Base-by-base conservation (phyloP, 1,140 invertebrate genomes). In the Cepaea nemoralis region DNA sequence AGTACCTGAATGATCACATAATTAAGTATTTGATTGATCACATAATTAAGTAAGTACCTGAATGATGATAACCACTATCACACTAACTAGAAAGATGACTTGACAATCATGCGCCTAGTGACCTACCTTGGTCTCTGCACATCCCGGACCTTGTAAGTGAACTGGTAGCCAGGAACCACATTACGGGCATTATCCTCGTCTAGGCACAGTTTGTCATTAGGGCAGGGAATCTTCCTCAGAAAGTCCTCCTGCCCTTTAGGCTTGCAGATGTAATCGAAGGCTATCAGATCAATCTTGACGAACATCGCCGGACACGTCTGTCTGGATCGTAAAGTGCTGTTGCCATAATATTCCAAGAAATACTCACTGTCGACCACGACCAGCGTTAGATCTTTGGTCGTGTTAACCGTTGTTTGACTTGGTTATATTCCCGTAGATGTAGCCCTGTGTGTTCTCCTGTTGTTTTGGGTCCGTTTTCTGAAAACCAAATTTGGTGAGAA, bases 351-450 rank as follows among this genome's bases (percentile, higher is more conserved):
- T 85, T 96, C 94, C 83, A 97, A 92, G 92, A 98, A 98, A 92
- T 96, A 95, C 80, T 94, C 93, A 87, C 96, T 94, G 89, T 97
- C 96, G 75, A 98, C 92, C 22, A 98, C 95, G 40, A 96, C 96
- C 75, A 98, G 94, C 24, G 96, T 97, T 22, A 96, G 93, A 83
- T 86, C 81, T 75, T 93, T 93, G 82, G 94, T 94, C 35, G 92
- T 91, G 19, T 66, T 75, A 1, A 39, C n/a, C 45, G 12, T 31
- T 24, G 59, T 55, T 74, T 27, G 59, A 14, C 0, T 95, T 94
- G 35, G 96, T 97, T 39, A 98, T 94, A 92, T 98, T 98, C 27
- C 97, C 97, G 91, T 97, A 98, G 86, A 98, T 97, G 90, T 97
- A 98, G 40, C 98, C 97, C 92, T 95, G 95, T 81, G 96, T 97